Evolutionary conservation across 2,888 invertebrate species (phyloP), one percentile per base, ranked within the genome.

Genomic region (Gymnosoma rotundatum): DNA sequence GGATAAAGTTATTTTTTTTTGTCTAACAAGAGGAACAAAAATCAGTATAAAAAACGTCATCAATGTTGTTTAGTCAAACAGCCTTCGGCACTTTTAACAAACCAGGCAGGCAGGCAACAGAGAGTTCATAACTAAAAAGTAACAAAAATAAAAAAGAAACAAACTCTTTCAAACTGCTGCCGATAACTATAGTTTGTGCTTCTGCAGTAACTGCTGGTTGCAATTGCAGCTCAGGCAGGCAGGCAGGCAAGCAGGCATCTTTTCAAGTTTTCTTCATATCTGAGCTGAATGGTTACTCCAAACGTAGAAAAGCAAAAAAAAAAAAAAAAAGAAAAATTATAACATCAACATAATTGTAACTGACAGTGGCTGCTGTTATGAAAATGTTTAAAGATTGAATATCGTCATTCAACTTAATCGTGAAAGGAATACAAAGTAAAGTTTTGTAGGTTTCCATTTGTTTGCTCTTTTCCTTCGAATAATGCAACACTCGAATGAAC

Each of bases 11-110:
- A 25, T 1, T 25, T 25, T 14, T 7, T 36, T 60, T 60, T 38
- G 10, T 52, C 14, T 9, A 63, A 20, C 20, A 61, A 14, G 16
- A 56, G 18, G 9, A 18, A 58, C 18, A 60, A 0, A 38, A n/a
- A 73, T 12, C 52, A 54, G 16, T 25, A 64, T 7, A 38, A 72
- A 63, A 58, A 76, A 60, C 10, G 12, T 52, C 45, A 69, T 52
- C 61, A 18, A 50, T 42, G 72, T 48, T 64, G 58, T 58, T 83
- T 75, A 79, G 61, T 72, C 66, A 79, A 79, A 83, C 70, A 79
- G 83, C 79, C 79, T 64, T 12, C 12, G 66, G 83, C 75, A 10
- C 32, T 64, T 32, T 32, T 5, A 32, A 32, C 6, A 21, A 73
- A 66, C 45, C 63, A 54, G 60, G 61, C 42, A 60, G 69, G 64